A percentile compares a stretch with the other conserved stretches of the same genome.
Conservation (phyloP, 1,140 invertebrate species). For the Scaptomyza montana region DNA sequence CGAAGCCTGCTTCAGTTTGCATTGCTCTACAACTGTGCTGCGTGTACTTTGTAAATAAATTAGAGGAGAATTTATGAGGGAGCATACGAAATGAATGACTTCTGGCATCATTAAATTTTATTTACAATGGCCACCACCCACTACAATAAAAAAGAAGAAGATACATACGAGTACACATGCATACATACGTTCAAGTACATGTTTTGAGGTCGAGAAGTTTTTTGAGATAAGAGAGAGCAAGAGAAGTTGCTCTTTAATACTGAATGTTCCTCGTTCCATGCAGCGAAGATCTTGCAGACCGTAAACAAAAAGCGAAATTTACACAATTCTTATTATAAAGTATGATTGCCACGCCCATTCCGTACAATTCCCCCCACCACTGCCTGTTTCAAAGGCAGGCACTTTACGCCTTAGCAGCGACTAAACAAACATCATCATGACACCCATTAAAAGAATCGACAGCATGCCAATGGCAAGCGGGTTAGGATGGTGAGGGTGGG, state of each 20-base stretch:
- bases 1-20: conserved; percentile 33
- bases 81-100: conserved; percentile 76
- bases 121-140: conserved; percentile 49
- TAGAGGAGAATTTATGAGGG: conserved; percentile 75
- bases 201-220: conserved; percentile 65
- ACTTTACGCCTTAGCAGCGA: conserved; percentile 58
- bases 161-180: neutral
- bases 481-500: neutral
- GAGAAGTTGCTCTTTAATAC: conserved; percentile 12
- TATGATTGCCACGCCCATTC: conserved; percentile 38
- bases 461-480: conserved; percentile 22
- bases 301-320: conserved; percentile 4
- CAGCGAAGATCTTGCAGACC: conserved; percentile 47
- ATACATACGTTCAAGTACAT: conserved; percentile 33
- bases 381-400: conserved; percentile 35
- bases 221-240: neutral
- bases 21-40: conserved; percentile 51
- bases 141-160: conserved; percentile 46
- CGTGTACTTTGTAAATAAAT: conserved; percentile 66
- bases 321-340: conserved; percentile 44
- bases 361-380: conserved; percentile 1
- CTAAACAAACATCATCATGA: conserved; percentile 75
- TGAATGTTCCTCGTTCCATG: conserved; percentile 9
- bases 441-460: conserved; percentile 69
- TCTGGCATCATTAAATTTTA: conserved; percentile 75